Evolutionary conservation across 2,113 vertebrate genomes (phyloP), one percentile per base, ranked within the genome.

Genomic region (Limanda limanda): DNA sequence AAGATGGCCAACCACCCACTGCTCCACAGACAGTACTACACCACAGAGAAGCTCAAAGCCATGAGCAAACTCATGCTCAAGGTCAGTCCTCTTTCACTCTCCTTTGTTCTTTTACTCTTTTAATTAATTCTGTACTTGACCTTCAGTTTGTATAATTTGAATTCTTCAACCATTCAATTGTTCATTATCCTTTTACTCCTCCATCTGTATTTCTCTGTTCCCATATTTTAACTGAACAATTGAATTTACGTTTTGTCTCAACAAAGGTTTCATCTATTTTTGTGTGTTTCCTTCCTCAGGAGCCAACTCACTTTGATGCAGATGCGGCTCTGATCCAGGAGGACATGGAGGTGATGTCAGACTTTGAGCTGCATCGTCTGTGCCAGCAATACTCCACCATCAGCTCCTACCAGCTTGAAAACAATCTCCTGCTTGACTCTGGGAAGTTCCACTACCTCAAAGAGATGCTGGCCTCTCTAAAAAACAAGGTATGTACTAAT

Each of bases 1-100:
- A 99, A 99, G 93, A 99, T 99, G 98, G 97, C 98, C 61, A 99
- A 99, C 88, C 98, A 99, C 62, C 98, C 98, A 7, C 94, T 99
- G 72, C 88, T 99, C 68, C 98, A 98, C 69, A 93, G 98, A n/a
- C 97, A 98, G 2, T 96, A 97, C 86, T 99, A 96, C 88, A 98
- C 97, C 0, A 86, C 85, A 60, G 96, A 98, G 10, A 98, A 96
- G 80, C 95, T 99, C 62, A 94, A 88, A 84, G 89, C 81, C 57
- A 99, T 99, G 98, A 97, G 97, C 73, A 90, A 86, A 56, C 96
- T 97, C 65, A 98, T 99, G 97, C 95, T 99, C 2, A 97, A 97
- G 95, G 98, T 99, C 35, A 61, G 86, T 45, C 12, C 13, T 68
- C 24, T 1, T n/a, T 9, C 0, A 15, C 5, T 5, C 3, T 10